phyloP scores from a whole-genome alignment of 2,888 invertebrate species.

The Xylota sylvarum region DNA sequence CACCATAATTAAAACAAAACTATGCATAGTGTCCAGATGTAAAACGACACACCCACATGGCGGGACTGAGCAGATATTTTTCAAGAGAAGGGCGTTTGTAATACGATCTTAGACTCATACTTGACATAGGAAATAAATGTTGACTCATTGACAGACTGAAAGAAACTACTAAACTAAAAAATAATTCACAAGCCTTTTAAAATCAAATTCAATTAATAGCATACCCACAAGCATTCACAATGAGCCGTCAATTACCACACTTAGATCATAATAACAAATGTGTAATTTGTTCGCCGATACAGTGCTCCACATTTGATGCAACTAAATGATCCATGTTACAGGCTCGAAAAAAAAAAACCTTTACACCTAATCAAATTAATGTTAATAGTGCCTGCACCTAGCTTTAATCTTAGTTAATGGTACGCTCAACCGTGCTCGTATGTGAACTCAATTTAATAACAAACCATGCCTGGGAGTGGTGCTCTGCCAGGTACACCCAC shows the following conservation, averaged over 20 bases:
- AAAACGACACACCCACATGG: slow-evolving; percentile 20
- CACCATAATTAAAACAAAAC: slow-evolving; percentile 28
- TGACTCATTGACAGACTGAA: slow-evolving; percentile 1
- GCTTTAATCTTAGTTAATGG: slow-evolving; percentile 33
- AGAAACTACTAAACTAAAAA: not conserved
- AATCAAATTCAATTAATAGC: not conserved
- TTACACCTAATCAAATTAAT: slow-evolving; percentile 48
- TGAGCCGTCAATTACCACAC: slow-evolving; percentile 2
- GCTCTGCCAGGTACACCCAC: slow-evolving; percentile 48
- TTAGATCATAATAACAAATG: not conserved
- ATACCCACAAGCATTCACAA: not conserved
- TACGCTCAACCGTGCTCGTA: slow-evolving; percentile 22
- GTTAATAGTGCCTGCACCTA: slow-evolving; percentile 45
- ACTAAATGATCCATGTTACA: not conserved
- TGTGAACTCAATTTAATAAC: slow-evolving; percentile 51
- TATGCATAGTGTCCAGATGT: slow-evolving; percentile 1
- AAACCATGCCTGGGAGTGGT: slow-evolving; percentile 61
- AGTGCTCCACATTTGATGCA: not conserved
- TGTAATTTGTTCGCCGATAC: not conserved
- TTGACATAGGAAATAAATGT: not conserved
- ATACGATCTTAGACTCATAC: not conserved
- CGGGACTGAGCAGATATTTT: not conserved
- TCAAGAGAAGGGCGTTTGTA: not conserved
- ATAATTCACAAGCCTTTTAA: not conserved
- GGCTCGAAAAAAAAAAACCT: slow-evolving; percentile 11